Conservation (phyloP, 2,113 vertebrate species). For the Dermatemys mawii region DNA sequence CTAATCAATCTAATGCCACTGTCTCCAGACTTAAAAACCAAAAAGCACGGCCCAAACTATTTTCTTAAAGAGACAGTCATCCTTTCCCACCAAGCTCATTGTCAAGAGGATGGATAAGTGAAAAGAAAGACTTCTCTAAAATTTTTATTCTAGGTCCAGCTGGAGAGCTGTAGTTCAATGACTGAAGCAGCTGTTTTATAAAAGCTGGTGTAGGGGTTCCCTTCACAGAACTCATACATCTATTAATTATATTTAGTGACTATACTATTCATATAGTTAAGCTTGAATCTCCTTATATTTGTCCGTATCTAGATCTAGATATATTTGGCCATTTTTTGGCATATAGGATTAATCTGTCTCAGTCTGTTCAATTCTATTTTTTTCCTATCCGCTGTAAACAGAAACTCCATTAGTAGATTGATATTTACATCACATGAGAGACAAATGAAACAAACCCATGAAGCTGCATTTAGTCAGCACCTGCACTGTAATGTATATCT, state of each 20-base stretch:
- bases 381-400: conserved; percentile 19
- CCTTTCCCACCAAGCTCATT: conserved; percentile 56
- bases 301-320: conserved; percentile 20
- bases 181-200: conserved; percentile 2
- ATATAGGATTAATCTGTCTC: conserved; percentile 48
- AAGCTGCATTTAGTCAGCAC: neutral
- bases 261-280: conserved; percentile 17
- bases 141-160: conserved; percentile 62
- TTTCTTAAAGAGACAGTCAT: conserved; percentile 78
- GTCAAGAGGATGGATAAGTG: conserved; percentile 9
- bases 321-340: conserved; percentile 2
- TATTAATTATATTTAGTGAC: conserved; percentile 67
- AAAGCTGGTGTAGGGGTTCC: conserved; percentile 51
- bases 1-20: conserved; percentile 88
- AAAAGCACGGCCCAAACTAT: conserved; percentile 69
- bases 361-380: conserved; percentile 44
- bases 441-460: neutral
- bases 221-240: conserved; percentile 52
- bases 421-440: conserved; percentile 36
- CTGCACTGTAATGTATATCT: neutral
- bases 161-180: neutral
- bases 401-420: conserved; percentile 52
- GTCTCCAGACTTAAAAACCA: conserved; percentile 83
- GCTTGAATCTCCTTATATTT: conserved; percentile 45
- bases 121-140: conserved; percentile 32